phyloP scores from a whole-genome alignment of 2,888 invertebrate species.

The Tubiluchus corallicola region DNA sequence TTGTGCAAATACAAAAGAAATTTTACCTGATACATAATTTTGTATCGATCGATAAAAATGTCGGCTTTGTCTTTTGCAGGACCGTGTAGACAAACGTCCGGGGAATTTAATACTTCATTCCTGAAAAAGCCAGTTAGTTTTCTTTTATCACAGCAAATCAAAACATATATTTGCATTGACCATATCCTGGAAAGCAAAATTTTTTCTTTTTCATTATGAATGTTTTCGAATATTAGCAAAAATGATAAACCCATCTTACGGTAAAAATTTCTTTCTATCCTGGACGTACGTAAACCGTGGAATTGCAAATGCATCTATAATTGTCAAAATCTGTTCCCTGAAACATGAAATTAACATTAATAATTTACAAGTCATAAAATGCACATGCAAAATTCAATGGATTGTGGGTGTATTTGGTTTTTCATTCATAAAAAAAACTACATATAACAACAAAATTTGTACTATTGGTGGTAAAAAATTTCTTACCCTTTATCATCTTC shows the following conservation, averaged over 20 bases:
- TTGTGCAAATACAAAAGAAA: too few species aligned
- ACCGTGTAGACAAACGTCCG: conserved; percentile 20
- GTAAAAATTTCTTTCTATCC: conserved; percentile 59
- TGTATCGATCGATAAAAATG: conserved; percentile 38
- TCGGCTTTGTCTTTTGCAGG: conserved; percentile 45
- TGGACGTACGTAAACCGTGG: conserved; percentile 54
- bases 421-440: too few species aligned
- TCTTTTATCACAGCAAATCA: not conserved
- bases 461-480: too few species aligned
- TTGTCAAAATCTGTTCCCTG: conserved; percentile 27
- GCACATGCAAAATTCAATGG: too few species aligned
- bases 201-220: too few species aligned
- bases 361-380: not conserved
- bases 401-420: too few species aligned
- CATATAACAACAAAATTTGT: too few species aligned
- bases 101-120: conserved; percentile 17
- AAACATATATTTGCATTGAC: too few species aligned
- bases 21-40: conserved; percentile 23
- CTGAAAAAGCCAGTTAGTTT: conserved; percentile 14
- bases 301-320: conserved; percentile 61
- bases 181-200: too few species aligned
- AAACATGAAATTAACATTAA: conserved; percentile 8
- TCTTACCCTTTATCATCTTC: conserved; percentile 21
- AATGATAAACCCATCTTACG: too few species aligned
- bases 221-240: too few species aligned